These are phyloP conservation scores for Gyrodactylus salaris DNA, from an alignment of 1,140 invertebrate species.

Conservation along the genomic window DNA sequence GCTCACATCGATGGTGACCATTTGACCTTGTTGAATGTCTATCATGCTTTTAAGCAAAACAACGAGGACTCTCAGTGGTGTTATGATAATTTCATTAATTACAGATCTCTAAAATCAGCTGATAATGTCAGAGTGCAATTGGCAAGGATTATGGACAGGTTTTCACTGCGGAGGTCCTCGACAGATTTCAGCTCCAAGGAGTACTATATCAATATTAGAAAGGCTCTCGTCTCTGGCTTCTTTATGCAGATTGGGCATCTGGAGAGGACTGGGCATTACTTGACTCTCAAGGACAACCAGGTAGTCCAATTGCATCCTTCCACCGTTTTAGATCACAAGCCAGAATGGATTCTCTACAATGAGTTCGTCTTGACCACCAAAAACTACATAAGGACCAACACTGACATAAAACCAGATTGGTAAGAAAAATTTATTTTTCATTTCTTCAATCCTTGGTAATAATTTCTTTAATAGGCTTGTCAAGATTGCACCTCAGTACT, in stretches of 20 bases:
- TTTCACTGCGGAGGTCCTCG: slow-evolving; percentile 46
- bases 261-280: slow-evolving; percentile 69
- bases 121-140: slow-evolving; percentile 49
- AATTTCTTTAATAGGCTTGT: slow-evolving; percentile 36
- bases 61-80: slow-evolving; percentile 81
- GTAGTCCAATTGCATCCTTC: slow-evolving; percentile 90
- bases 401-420: slow-evolving; percentile 69
- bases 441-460: neutral
- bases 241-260: slow-evolving; percentile 98
- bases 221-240: slow-evolving; percentile 79
- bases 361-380: slow-evolving; percentile 97
- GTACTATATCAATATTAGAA: slow-evolving; percentile 92
- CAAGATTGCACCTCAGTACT: slow-evolving; percentile 76
- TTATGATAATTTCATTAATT: slow-evolving; percentile 96
- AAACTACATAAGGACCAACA: slow-evolving; percentile 92
- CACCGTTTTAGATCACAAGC: slow-evolving; percentile 88
- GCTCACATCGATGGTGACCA: slow-evolving; percentile 98
- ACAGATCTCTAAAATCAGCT: slow-evolving; percentile 66
- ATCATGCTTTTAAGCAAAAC: slow-evolving; percentile 93
- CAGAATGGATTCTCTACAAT: slow-evolving; percentile 97
- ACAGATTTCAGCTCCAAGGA: slow-evolving; percentile 95
- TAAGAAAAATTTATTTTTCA: slow-evolving; percentile 23
- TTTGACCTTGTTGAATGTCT: slow-evolving; percentile 59
- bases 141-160: slow-evolving; percentile 55
- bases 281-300: slow-evolving; percentile 96